Percentiles rank a stretch among this genome's conserved stretches.
These are phyloP conservation scores for Drosophila pallidifrons DNA, from an alignment of 1,140 invertebrate species.

Conservation along the genomic window DNA sequence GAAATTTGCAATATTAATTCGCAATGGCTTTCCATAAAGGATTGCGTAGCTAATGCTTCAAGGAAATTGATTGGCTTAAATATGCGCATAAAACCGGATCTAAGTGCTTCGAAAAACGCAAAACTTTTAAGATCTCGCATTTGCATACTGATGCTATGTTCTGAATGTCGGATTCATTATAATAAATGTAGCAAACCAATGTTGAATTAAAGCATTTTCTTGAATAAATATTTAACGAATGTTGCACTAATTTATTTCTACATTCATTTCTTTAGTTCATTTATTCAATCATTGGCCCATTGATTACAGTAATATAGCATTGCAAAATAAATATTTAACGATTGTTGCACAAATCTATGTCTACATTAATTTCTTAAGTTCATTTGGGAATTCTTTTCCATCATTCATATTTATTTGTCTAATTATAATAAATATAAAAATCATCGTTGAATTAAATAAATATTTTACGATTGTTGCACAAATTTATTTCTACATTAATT, in stretches of 20 bases:
- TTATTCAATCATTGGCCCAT: too few species aligned
- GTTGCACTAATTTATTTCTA: too few species aligned
- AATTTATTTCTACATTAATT: too few species aligned
- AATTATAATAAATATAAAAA: background rate
- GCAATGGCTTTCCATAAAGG: slow-evolving; percentile 37
- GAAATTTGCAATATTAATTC: slow-evolving; percentile 42
- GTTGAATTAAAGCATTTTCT: background rate
- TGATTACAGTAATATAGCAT: too few species aligned
- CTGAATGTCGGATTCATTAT: background rate
- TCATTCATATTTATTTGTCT: too few species aligned
- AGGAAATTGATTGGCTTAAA: slow-evolving; percentile 46
- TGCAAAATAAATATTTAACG: background rate
- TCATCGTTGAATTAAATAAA: background rate
- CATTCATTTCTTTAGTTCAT: too few species aligned
- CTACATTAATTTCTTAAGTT: too few species aligned
- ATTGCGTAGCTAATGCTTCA: slow-evolving; percentile 36
- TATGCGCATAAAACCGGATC: slow-evolving; percentile 67
- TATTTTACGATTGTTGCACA: too few species aligned
- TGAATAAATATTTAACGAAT: background rate
- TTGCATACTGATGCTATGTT: slow-evolving; percentile 10
- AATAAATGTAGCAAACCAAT: background rate
- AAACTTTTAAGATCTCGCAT: slow-evolving; percentile 9
- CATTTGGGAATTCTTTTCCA: too few species aligned
- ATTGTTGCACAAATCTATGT: too few species aligned
- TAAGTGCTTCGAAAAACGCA: background rate